Evolutionary conservation across 2,797 vertebrate genomes (phyloP).

Genomic region (Rhinoraja longicauda): DNA sequence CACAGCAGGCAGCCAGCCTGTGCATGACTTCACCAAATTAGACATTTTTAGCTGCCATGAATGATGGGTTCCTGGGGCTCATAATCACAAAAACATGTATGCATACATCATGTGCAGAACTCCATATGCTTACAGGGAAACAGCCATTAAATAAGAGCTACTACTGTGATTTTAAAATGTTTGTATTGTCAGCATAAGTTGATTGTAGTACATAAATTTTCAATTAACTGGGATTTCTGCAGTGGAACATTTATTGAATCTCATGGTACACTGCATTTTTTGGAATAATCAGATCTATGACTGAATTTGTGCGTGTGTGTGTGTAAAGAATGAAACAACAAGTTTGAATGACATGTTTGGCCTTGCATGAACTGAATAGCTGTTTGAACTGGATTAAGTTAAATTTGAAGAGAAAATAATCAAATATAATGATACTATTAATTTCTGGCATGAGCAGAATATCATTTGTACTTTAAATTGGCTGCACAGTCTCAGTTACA

Average conservation of each 20-base stretch:
- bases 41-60: slow-evolving; percentile 49
- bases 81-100: slow-evolving; percentile 43
- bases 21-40: slow-evolving; percentile 46
- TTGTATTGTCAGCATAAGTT: not conserved
- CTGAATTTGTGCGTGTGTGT: not conserved
- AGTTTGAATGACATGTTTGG: not conserved
- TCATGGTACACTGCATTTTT: not conserved
- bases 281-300: not conserved
- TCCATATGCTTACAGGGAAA: slow-evolving; percentile 2
- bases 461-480: not conserved
- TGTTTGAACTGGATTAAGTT: not conserved
- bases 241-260: not conserved
- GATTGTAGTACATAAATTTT: not conserved
- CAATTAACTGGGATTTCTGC: not conserved
- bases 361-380: not conserved
- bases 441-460: not conserved
- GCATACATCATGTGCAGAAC: not conserved
- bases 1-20: slow-evolving; percentile 51
- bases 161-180: slow-evolving; percentile 18
- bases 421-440: not conserved
- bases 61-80: slow-evolving; percentile 49
- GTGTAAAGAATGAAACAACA: not conserved
- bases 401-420: slow-evolving; percentile 6
- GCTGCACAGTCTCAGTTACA: not conserved
- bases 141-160: not conserved